Conservation (phyloP, 2,797 vertebrate species). For the Karalla daura region DNA sequence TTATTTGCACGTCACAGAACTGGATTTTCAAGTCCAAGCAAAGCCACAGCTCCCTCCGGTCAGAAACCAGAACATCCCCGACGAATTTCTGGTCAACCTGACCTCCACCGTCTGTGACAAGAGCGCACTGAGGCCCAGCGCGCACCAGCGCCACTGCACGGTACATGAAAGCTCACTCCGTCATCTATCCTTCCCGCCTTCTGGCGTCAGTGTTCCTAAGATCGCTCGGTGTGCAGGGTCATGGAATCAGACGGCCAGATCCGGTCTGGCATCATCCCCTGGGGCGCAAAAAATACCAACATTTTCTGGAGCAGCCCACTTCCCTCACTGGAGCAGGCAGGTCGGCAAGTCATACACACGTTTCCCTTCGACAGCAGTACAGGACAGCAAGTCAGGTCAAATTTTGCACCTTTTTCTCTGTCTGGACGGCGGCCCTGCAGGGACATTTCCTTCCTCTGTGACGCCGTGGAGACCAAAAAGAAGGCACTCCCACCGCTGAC, state of each 20-base stretch:
- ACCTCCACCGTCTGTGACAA: slow-evolving; percentile 72
- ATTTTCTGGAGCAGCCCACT: slow-evolving; percentile 87
- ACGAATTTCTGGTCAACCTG: slow-evolving; percentile 85
- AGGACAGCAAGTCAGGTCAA: too few relatives aligned
- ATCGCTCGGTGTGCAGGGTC: slow-evolving; percentile 70
- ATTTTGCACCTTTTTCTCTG: too few relatives aligned
- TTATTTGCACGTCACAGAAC: slow-evolving; percentile 34
- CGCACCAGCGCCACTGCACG: slow-evolving; percentile 71
- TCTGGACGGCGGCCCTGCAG: slow-evolving; percentile 66
- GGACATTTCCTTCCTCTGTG: slow-evolving; percentile 90
- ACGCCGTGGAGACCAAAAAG: slow-evolving; percentile 72
- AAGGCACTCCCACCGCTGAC: slow-evolving; percentile 66
- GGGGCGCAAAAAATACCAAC: slow-evolving; percentile 85
- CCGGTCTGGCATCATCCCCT: slow-evolving; percentile 88
- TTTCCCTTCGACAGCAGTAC: neutral
- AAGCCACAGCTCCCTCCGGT: slow-evolving; percentile 46
- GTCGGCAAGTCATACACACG: slow-evolving; percentile 63
- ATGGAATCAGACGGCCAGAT: slow-evolving; percentile 77
- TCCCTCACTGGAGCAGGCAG: slow-evolving; percentile 89
- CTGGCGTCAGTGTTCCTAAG: neutral
- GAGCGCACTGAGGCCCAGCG: slow-evolving; percentile 51
- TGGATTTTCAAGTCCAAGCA: slow-evolving; percentile 42
- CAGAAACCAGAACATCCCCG: slow-evolving; percentile 78
- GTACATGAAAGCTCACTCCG: slow-evolving; percentile 26
- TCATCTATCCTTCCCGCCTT: too few relatives aligned